Percentiles rank a stretch among this genome's conserved stretches.
These are phyloP conservation scores for Daptonema setosum DNA, from an alignment of 2,888 invertebrate genomes.

Conservation along the genomic window DNA sequence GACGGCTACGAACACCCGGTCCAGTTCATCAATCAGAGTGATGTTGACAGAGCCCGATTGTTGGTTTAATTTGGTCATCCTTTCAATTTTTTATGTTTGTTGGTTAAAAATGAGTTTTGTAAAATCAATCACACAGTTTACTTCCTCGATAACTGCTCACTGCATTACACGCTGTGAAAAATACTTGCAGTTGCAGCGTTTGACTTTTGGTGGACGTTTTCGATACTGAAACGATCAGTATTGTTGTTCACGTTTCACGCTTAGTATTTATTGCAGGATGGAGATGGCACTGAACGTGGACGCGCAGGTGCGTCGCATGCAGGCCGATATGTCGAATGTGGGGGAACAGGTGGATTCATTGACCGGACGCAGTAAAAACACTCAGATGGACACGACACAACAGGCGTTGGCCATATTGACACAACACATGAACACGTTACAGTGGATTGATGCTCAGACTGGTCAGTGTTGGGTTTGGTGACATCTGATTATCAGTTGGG, in stretches of 20 bases:
- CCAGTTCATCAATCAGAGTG: neutral
- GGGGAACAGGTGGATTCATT: neutral
- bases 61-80: neutral
- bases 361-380: neutral
- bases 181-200: too few relatives aligned
- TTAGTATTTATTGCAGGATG: conserved; percentile 5
- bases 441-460: conserved; percentile 5
- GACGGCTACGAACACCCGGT: neutral
- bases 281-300: conserved; percentile 3
- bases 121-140: too few relatives aligned
- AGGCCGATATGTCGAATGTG: conserved; percentile 1
- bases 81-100: too few relatives aligned
- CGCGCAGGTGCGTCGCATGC: conserved; percentile 6
- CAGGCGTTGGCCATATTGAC: neutral
- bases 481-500: too few relatives aligned
- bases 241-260: too few relatives aligned
- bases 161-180: too few relatives aligned
- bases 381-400: neutral
- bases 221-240: too few relatives aligned
- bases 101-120: too few relatives aligned
- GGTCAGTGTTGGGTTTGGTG: too few relatives aligned
- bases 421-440: conserved; percentile 6
- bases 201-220: too few relatives aligned
- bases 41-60: neutral
- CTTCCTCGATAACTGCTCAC: too few relatives aligned